A percentile compares a stretch with the other conserved stretches of the same genome.
phyloP scores from a whole-genome alignment of 1,140 invertebrate species.

The Leptopilina clavipes region DNA sequence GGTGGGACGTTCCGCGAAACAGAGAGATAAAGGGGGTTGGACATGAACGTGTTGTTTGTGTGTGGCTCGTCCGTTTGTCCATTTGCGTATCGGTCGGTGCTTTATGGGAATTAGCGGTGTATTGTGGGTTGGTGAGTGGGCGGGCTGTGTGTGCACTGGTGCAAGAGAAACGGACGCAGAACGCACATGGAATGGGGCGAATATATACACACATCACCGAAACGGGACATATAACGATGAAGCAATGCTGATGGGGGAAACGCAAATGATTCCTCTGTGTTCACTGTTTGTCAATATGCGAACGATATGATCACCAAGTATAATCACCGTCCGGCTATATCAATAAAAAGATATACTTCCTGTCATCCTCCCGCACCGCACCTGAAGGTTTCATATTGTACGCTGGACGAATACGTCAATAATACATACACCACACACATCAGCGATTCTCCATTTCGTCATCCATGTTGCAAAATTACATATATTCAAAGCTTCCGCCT shows the following conservation, averaged over 20 bases:
- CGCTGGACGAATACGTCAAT: constrained; percentile 36
- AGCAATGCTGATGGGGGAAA: constrained; percentile 51
- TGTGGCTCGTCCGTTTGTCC: constrained; percentile 67
- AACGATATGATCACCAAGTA: constrained; percentile 71
- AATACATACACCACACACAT: too few relatives aligned
- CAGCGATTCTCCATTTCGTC: constrained; percentile 16
- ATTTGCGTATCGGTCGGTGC: constrained; percentile 70
- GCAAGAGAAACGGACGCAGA: constrained; percentile 59
- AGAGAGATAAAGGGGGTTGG: constrained; percentile 45
- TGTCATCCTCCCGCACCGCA: constrained; percentile 5
- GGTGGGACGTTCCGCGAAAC: constrained; percentile 18
- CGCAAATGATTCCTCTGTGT: constrained; percentile 60
- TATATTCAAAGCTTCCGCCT: not conserved
- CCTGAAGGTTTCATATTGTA: constrained; percentile 39
- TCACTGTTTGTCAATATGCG: constrained; percentile 70
- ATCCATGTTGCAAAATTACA: constrained; percentile 19
- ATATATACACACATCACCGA: constrained; percentile 2
- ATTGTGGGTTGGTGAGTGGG: constrained; percentile 71
- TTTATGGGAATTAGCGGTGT: constrained; percentile 73
- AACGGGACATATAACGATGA: constrained; percentile 26
- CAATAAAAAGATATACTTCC: constrained; percentile 64
- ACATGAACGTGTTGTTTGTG: constrained; percentile 43
- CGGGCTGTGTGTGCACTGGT: constrained; percentile 65
- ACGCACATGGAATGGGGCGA: constrained; percentile 42
- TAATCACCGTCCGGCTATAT: constrained; percentile 68